Evolutionary conservation across 53 echinoderm and acorn worm genomes (phyloP), one percentile per base, ranked within the genome.

Genomic region (Arbacia lixula): DNA sequence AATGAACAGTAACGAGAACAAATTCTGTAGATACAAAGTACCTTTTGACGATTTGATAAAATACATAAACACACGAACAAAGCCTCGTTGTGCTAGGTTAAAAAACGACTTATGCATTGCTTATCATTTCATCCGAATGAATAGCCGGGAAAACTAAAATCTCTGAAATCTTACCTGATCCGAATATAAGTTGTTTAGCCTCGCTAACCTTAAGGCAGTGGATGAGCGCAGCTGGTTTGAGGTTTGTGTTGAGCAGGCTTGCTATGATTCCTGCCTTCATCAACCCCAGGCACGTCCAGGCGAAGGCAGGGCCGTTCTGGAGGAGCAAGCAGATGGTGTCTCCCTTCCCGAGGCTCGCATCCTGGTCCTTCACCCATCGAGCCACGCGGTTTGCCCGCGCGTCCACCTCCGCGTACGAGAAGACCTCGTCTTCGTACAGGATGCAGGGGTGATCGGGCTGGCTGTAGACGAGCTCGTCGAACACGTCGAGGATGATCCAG

Each of bases 351-450:
- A 81, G 51, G 32, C 63, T 62, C 4, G 64, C 41, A 41, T 81
- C 82, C 3, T 28, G 16, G n/a, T 49, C 52, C 64, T 32, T 81
- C 16, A 93, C 84, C 32, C 61, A 88, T 21, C 84, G 77, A 26
- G 77, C 78, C 1, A 95, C 68, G 39, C 60, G 77, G 58, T 93
- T 95, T 32, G 90, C 86, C 29, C 84, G 43, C 28, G 25, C 68
- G 52, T 95, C 90, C 12, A 93, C 84, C n/a, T 91, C 92, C 21
- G 84, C 89, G 72, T 96, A 96, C 16, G 91, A 88, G 73, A 85
- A 83, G 1, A 58, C 29, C 62, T 88, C 85, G 55, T 94, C 83
- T 19, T 91, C n/a, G 78, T 67, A 91, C 5, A 91, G 53, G 21
- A 96, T 27, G 28, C 89, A 96, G 1, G 82, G 51, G 51, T 81